Evolutionary conservation across 2,113 vertebrate species (phyloP), one percentile per base, ranked within the genome.

Genomic region (Strigops habroptila): DNA sequence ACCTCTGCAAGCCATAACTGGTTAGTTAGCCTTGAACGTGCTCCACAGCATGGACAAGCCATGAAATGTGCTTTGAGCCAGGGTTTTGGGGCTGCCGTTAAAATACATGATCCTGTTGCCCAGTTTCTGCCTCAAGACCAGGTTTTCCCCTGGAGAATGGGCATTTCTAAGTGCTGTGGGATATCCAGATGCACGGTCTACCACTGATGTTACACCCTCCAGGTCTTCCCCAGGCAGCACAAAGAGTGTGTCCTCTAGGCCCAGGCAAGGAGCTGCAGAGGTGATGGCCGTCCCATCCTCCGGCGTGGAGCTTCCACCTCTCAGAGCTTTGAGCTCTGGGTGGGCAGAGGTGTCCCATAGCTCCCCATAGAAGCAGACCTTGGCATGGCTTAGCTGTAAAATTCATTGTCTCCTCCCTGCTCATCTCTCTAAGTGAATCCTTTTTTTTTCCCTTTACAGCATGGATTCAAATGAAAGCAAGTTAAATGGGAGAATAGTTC

Each of bases 121-220:
- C 17, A 1, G 0, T 62, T 70, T 37, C 49, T 74, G 2, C 46
- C 31, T 90, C 2, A 6, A 9, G 65, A 68, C 4, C 37, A 37
- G 15, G 6, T 52, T 53, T 70, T 65, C 4, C 19, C 35, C 64
- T 43, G 67, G 33, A 75, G 43, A 60, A 7, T 2, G 3, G 17
- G 7, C 14, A 4, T 63, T 81, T 44, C n/a, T 5, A 1, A 31
- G 55, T 17, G 46, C 0, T 18, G 43, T 22, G 69, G 75, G 25
- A 12, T 48, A 53, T 21, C 60, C 46, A 27, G 21, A 6, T 10
- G 4, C 4, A 0, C 0, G 0, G 46, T 33, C 78, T 65, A 1
- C 62, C 16, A 1, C 6, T 27, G 30, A 7, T 4, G 14, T 31
- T 31, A 25, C 14, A 8, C 33, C 60, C 24, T 55, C 27, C 31